Evolutionary conservation across 2,113 vertebrate species (phyloP).

Genomic region (Puffinus mauretanicus): DNA sequence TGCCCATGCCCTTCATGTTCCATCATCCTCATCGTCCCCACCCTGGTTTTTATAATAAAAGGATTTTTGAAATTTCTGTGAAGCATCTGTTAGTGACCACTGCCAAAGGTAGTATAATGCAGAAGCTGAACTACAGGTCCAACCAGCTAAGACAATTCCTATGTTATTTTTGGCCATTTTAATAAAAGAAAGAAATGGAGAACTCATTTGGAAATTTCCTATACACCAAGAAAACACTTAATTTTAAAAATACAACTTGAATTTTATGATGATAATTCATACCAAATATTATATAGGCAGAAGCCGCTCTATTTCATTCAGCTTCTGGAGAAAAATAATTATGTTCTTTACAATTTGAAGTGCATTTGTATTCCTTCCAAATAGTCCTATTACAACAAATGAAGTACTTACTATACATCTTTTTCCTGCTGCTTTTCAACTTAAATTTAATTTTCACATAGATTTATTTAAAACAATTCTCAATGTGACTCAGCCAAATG

Average conservation of each 20-base stretch:
- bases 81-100: not conserved
- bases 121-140: not conserved
- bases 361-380: constrained; percentile 57
- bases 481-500: constrained; percentile 48
- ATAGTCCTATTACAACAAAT: constrained; percentile 46
- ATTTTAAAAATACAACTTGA: constrained; percentile 9
- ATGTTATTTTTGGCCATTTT: not conserved
- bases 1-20: not conserved
- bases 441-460: constrained; percentile 70
- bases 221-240: not conserved
- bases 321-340: constrained; percentile 43
- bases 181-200: not conserved
- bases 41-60: not conserved
- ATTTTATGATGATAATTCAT: not conserved
- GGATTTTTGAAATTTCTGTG: not conserved
- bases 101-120: not conserved
- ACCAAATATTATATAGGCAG: not conserved
- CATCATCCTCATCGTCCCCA: accelerated
- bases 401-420: constrained; percentile 54
- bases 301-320: constrained; percentile 3
- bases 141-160: not conserved
- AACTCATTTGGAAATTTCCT: not conserved
- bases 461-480: constrained; percentile 66
- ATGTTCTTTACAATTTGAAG: constrained; percentile 8
- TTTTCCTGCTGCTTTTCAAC: constrained; percentile 58